Evolutionary conservation across 2,888 invertebrate species (phyloP).

Genomic region (Geophilus truncorum): DNA sequence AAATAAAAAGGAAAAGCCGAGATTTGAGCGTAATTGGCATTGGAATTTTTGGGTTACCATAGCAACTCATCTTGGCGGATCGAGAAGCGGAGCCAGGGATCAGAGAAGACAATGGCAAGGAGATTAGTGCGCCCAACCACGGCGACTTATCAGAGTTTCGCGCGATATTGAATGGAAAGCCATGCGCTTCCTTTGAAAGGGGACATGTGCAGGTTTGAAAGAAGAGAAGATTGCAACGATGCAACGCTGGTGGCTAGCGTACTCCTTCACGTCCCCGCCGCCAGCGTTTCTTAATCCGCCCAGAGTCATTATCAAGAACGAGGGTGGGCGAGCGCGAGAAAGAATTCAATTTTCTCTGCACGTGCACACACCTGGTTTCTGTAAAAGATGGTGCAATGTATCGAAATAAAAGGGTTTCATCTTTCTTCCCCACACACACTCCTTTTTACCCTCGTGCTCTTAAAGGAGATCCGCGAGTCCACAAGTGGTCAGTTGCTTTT

Average conservation of each 20-base stretch:
- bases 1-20: background rate
- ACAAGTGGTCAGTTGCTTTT: background rate
- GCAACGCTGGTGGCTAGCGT: background rate
- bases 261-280: background rate
- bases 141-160: constrained; percentile 1
- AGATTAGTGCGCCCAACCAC: constrained; percentile 14
- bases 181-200: constrained; percentile 5
- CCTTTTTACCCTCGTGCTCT: background rate
- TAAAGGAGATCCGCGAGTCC: background rate
- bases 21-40: background rate
- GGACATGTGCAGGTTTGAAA: constrained; percentile 1
- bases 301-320: background rate
- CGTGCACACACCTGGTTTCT: background rate
- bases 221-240: constrained; percentile 11
- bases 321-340: background rate
- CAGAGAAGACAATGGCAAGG: constrained; percentile 15
- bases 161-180: background rate
- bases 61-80: background rate
- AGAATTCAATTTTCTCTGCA: background rate
- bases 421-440: background rate
- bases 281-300: background rate
- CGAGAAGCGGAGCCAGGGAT: background rate
- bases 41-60: background rate
- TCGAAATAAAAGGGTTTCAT: background rate
- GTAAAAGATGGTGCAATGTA: background rate